Evolutionary conservation across 2,797 vertebrate species (phyloP).

Genomic region (Chaenodraco wilsoni): DNA sequence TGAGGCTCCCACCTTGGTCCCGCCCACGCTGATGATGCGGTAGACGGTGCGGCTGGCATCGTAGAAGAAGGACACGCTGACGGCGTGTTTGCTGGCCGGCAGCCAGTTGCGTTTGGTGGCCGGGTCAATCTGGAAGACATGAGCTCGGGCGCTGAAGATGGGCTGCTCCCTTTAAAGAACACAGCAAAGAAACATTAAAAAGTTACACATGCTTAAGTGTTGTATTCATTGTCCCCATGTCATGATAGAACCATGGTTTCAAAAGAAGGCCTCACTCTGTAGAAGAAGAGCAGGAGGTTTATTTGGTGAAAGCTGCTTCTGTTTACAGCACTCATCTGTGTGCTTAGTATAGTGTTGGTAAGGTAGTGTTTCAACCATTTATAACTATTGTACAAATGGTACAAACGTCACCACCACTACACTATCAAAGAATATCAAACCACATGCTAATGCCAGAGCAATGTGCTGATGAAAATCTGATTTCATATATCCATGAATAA

Average conservation of each 20-base stretch:
- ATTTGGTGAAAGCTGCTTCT: background rate
- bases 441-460: background rate
- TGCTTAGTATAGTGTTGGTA: background rate
- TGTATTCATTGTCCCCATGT: background rate
- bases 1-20: conserved; percentile 88
- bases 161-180: conserved; percentile 90
- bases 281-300: background rate
- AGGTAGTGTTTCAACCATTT: background rate
- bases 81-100: conserved; percentile 93
- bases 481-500: background rate
- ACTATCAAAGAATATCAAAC: background rate
- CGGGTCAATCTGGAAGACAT: conserved; percentile 98
- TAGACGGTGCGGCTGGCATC: conserved; percentile 93
- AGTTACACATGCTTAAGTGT: background rate
- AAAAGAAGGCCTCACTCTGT: background rate
- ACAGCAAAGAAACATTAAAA: conserved; percentile 7
- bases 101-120: conserved; percentile 97
- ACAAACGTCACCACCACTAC: no score
- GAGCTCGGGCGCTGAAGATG: conserved; percentile 94
- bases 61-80: conserved; percentile 95
- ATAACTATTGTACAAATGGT: background rate
- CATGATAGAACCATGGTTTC: background rate
- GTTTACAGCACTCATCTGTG: background rate
- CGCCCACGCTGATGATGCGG: conserved; percentile 96
- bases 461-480: rapidly evolving